These are phyloP conservation scores for Riptortus pedestris DNA, from an alignment of 1,140 invertebrate genomes.

Conservation along the genomic window DNA sequence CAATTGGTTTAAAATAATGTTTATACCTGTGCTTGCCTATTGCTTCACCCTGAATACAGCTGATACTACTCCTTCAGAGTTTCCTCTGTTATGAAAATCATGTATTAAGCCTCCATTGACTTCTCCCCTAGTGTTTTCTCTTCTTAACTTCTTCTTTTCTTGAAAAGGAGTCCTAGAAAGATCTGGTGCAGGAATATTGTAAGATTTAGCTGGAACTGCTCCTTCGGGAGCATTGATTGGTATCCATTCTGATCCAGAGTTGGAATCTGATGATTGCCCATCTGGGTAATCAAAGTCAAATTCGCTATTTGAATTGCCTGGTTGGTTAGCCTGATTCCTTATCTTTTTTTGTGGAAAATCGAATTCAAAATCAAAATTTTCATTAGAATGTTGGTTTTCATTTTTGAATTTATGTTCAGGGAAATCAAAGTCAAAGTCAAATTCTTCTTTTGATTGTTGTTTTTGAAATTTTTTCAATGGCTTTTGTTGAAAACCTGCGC, in stretches of 20 bases:
- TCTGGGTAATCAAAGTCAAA: background rate
- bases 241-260: constrained; percentile 30
- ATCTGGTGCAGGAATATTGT: constrained; percentile 31
- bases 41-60: constrained; percentile 31
- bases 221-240: constrained; percentile 33
- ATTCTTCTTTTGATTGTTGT: background rate
- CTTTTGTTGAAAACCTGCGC: too few relatives aligned
- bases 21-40: too few relatives aligned
- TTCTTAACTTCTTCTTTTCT: background rate
- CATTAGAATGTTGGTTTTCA: background rate
- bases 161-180: constrained; percentile 18
- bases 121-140: background rate
- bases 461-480: too few relatives aligned
- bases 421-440: background rate
- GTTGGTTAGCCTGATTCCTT: background rate
- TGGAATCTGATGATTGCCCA: background rate
- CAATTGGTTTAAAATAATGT: too few relatives aligned
- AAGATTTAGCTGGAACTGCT: constrained; percentile 31
- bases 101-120: background rate
- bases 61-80: constrained; percentile 31
- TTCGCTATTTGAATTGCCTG: too few relatives aligned
- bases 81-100: background rate
- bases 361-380: background rate
- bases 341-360: background rate
- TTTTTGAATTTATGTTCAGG: background rate